Conservation (phyloP, 2,113 vertebrate genomes). For the Actenoides hombroni region DNA sequence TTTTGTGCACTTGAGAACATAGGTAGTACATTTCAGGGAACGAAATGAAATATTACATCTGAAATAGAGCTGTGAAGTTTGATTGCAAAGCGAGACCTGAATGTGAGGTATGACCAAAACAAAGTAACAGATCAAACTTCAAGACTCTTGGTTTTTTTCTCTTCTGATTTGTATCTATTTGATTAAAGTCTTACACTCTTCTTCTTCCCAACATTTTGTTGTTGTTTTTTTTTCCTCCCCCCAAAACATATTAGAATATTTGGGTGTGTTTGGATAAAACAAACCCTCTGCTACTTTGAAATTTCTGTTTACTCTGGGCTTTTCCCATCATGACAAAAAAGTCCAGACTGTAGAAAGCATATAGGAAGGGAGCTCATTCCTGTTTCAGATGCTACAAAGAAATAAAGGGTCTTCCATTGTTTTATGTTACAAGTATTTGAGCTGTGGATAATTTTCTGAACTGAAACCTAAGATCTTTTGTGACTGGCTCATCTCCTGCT, state of each 20-base stretch:
- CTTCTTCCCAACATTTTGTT: not conserved
- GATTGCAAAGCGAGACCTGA: not conserved
- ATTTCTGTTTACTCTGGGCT: not conserved
- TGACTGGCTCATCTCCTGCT: not conserved
- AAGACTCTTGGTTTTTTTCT: not conserved
- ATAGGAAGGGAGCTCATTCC: not conserved
- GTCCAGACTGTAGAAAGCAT: not conserved
- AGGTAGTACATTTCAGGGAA: not conserved
- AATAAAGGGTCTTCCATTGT: not conserved
- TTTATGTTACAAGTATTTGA: not conserved
- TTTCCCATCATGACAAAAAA: not conserved
- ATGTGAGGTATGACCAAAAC: not conserved
- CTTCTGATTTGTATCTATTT: not conserved
- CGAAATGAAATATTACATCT: not conserved
- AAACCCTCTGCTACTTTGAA: not conserved
- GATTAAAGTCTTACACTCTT: not conserved
- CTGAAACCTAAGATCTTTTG: not conserved
- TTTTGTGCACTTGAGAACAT: not conserved
- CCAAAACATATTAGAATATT: not conserved
- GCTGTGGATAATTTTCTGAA: not conserved
- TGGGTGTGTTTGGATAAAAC: not conserved
- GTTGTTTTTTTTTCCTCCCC: fast-evolving
- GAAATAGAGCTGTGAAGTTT: not conserved
- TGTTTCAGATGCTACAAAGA: not conserved
- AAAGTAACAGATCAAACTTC: not conserved